phyloP scores from a whole-genome alignment of 2,113 vertebrate genomes.

The Stercorarius parasiticus region DNA sequence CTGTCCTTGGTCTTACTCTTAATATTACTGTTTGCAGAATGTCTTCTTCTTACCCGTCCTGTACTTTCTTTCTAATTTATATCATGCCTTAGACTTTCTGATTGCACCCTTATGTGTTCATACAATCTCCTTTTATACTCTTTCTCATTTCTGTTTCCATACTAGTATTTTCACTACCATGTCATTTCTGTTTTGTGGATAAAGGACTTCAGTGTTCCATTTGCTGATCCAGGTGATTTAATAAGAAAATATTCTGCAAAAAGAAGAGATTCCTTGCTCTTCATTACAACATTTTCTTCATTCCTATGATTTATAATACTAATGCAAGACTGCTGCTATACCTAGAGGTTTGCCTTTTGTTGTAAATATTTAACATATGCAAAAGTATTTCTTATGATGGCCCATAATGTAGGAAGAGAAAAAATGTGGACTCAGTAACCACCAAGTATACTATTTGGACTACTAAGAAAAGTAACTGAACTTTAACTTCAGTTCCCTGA shows the following conservation, averaged over 20 bases:
- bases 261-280: not conserved
- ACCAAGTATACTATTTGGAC: conserved; percentile 17
- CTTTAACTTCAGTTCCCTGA: conserved; percentile 19
- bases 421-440: not conserved
- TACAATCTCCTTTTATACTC: not conserved
- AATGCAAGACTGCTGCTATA: not conserved
- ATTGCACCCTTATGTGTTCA: not conserved
- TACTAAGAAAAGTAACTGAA: conserved; percentile 17
- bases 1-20: not conserved
- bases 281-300: not conserved
- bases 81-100: not conserved
- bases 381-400: not conserved
- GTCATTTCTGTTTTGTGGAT: not conserved
- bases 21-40: not conserved
- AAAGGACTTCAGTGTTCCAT: not conserved
- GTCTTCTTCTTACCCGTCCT: rapidly evolving
- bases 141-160: not conserved
- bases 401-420: not conserved
- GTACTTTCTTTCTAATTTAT: not conserved
- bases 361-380: not conserved
- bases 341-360: not conserved
- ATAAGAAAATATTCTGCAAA: not conserved
- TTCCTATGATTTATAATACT: not conserved
- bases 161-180: not conserved
- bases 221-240: not conserved